These are phyloP conservation scores for Gyrodactylus bullatarudis DNA, from an alignment of 1,140 invertebrate genomes.

Conservation along the genomic window DNA sequence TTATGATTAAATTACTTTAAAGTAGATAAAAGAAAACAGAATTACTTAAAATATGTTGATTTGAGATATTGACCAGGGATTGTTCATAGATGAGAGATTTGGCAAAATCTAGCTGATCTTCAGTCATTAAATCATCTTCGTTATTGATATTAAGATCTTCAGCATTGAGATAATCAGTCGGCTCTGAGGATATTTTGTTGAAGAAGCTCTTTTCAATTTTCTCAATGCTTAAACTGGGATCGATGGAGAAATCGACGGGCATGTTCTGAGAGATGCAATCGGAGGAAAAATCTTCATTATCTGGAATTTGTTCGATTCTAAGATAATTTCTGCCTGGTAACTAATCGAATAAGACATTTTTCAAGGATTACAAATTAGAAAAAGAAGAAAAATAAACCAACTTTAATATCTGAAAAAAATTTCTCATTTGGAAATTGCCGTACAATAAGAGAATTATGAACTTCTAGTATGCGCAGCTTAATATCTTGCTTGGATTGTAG, in stretches of 20 bases:
- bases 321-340: background rate
- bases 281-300: background rate
- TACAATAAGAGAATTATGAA: background rate
- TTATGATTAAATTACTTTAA: no score
- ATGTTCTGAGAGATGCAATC: background rate
- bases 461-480: background rate
- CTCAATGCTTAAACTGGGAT: background rate
- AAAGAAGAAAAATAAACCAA: no score
- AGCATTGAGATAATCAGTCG: no score
- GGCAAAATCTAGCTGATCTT: background rate
- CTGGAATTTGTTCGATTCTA: background rate
- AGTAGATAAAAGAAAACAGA: no score
- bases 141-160: no score
- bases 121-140: background rate
- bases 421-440: background rate
- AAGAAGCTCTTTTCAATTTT: background rate
- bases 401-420: background rate
- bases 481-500: background rate
- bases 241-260: background rate
- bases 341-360: no score
- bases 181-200: no score
- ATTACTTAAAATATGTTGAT: background rate
- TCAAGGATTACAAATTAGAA: no score
- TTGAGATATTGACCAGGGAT: background rate
- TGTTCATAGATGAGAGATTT: background rate